Percentiles rank a stretch among this genome's conserved stretches.
phyloP scores from a whole-genome alignment of 2,797 vertebrate genomes.

The Phoxinus dragarum region DNA sequence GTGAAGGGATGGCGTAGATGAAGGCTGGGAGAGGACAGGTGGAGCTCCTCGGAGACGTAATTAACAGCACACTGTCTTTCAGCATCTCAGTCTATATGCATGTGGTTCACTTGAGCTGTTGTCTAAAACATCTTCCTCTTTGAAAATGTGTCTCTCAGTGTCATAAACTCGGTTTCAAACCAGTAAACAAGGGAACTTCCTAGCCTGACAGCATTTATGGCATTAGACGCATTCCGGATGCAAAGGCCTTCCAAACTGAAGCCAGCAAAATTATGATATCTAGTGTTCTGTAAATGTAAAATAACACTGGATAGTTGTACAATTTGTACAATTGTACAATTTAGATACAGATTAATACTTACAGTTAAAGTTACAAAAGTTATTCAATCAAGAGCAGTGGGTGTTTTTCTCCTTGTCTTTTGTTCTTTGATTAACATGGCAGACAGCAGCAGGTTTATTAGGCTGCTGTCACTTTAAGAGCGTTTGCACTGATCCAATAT shows the following conservation, averaged over 20 bases:
- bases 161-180: conserved; percentile 10
- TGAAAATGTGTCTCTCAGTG: conserved; percentile 11
- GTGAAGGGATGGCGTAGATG: not conserved
- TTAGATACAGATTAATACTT: no score
- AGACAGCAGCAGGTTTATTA: no score
- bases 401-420: no score
- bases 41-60: conserved; percentile 51
- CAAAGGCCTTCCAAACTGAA: not conserved
- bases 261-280: not conserved
- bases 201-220: conserved; percentile 15
- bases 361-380: no score
- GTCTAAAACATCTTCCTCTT: conserved; percentile 26
- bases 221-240: not conserved
- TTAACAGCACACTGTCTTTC: conserved; percentile 40
- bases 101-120: conserved; percentile 21
- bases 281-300: no score
- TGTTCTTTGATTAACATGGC: no score
- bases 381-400: no score
- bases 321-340: no score
- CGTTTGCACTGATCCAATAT: no score
- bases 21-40: conserved; percentile 17
- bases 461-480: no score
- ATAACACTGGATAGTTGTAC: no score
- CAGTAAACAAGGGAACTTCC: conserved; percentile 5
- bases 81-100: conserved; percentile 24